Conservation (phyloP, 2,797 vertebrate genomes). For the Gorsachius magnificus region DNA sequence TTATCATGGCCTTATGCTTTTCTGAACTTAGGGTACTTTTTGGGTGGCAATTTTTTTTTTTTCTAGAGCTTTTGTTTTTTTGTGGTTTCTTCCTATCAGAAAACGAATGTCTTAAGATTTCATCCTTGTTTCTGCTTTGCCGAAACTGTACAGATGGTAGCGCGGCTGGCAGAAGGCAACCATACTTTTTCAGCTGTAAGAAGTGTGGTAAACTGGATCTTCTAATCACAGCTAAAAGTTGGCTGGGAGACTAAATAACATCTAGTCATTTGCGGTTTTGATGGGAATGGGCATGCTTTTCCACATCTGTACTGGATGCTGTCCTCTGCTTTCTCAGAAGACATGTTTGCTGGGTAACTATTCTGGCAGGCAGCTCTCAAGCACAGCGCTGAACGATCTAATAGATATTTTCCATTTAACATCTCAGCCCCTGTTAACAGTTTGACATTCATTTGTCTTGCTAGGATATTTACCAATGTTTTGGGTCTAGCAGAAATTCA, state of each 20-base stretch:
- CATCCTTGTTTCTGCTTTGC: neutral
- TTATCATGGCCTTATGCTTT: neutral
- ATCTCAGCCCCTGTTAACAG: neutral
- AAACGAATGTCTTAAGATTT: neutral
- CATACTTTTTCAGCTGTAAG: neutral
- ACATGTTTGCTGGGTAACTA: neutral
- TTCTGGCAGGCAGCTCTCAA: neutral
- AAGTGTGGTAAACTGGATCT: neutral
- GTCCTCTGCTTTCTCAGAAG: neutral
- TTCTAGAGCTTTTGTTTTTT: neutral
- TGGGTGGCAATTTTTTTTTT: neutral
- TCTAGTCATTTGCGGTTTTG: neutral
- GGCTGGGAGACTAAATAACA: neutral
- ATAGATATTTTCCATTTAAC: slow-evolving; percentile 30
- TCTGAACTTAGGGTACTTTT: neutral
- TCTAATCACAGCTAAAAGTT: neutral
- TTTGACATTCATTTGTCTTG: slow-evolving; percentile 15
- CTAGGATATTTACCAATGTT: slow-evolving; percentile 29
- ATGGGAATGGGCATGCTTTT: neutral
- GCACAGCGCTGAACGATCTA: neutral
- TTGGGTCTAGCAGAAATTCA: slow-evolving; percentile 28
- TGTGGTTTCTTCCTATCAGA: neutral
- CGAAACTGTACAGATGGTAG: neutral
- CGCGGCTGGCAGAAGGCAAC: neutral
- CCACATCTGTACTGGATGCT: neutral